Evolutionary conservation across 1,140 invertebrate species (phyloP), one percentile per base, ranked within the genome.

Genomic region (roundworm (Caenorhabditis elegans)): DNA sequence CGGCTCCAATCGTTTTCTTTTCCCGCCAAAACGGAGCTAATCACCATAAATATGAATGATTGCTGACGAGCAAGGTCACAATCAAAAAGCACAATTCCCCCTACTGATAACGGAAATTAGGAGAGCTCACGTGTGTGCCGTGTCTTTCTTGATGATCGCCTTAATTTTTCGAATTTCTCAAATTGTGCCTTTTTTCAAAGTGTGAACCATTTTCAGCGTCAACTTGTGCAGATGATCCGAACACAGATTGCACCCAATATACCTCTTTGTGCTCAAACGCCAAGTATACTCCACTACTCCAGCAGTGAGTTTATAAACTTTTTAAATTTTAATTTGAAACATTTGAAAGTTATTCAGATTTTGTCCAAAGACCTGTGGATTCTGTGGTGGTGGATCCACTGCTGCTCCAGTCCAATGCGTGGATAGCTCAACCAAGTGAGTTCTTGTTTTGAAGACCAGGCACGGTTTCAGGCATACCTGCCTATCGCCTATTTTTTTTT

Each of bases 331-430:
- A 43, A 43, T 43, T 43, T 43, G 39, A 43, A 43, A 15, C 5
- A 43, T 5, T 43, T 43, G 39, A 43, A 43, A 43, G 39, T 5
- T 43, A 43, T 43, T 39, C 34, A 70, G 60, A 17, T 39, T 39
- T 34, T 70, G 60, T 39, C n/a, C 60, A 19, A 70, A 70, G 34
- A 70, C 60, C 60, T 70, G 60, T 39, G 60, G 60, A 70, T 70
- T 70, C 60, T 70, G 60, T 22, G 60, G 60, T 22, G 34, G 60
- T 70, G 60, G 60, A 31, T 70, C 60, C 34, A 70, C 60, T 70
- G 2, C 60, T 70, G 17, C 34, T 22, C 60, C 60, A 70, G 34
- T 70, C 60, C 15, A 31, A 22, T 70, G 60, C 39, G 60, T 70
- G 31, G 60, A 70, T 39, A 70, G 60, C 34, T 36, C 31, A 11